A percentile compares a stretch with the other conserved stretches of the same genome.
phyloP scores from a whole-genome alignment of 1,140 invertebrate species.

The Drosophila bocki region DNA sequence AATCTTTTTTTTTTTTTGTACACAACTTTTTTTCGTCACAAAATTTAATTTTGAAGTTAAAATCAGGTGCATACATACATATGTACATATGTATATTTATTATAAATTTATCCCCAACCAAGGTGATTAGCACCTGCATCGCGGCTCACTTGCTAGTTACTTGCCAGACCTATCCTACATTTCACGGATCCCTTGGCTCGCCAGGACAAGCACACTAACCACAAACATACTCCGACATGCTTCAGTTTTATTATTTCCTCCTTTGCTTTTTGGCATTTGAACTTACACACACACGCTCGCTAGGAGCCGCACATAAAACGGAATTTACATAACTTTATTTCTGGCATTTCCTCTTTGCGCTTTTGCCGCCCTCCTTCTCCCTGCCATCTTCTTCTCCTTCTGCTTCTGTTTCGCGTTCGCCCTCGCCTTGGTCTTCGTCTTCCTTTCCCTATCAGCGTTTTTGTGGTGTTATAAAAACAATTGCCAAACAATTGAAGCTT shows the following conservation, averaged over 20 bases:
- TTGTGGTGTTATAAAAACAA: slow-evolving; percentile 75
- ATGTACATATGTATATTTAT: not conserved
- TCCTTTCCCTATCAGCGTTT: slow-evolving; percentile 26
- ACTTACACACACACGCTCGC: slow-evolving; percentile 25
- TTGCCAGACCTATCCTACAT: slow-evolving; percentile 24
- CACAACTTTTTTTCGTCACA: too few species aligned
- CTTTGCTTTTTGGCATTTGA: slow-evolving; percentile 52
- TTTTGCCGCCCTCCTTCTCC: not conserved
- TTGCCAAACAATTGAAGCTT: slow-evolving; percentile 73
- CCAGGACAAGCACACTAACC: slow-evolving; percentile 15
- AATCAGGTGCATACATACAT: too few species aligned
- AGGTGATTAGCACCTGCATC: slow-evolving; percentile 11
- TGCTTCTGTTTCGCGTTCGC: not conserved
- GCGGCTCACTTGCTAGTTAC: not conserved
- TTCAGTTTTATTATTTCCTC: slow-evolving; percentile 78
- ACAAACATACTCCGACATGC: slow-evolving; percentile 37
- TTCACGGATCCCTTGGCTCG: not conserved
- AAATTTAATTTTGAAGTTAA: too few species aligned
- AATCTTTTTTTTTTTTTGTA: too few species aligned
- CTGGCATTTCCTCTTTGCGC: slow-evolving; percentile 70
- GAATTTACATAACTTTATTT: slow-evolving; percentile 82
- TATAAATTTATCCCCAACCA: not conserved
- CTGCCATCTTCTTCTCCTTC: slow-evolving; percentile 7
- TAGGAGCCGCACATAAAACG: slow-evolving; percentile 40
- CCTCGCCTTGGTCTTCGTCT: not conserved